Evolutionary conservation across 2,113 vertebrate genomes (phyloP).

Genomic region (Cervus canadensis): DNA sequence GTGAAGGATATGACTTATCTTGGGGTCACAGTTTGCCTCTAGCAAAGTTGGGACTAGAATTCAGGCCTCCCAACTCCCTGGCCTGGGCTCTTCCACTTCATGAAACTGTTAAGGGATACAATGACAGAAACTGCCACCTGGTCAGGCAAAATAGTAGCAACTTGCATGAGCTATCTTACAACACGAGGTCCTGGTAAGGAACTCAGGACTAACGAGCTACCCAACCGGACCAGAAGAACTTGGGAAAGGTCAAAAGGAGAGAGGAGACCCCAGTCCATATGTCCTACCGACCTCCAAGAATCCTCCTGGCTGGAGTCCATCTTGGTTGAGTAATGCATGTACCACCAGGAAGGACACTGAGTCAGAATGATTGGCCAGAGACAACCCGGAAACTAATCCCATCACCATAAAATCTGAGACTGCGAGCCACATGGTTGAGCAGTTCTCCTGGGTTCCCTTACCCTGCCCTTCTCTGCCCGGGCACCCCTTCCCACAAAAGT

Average conservation of each 20-base stretch:
- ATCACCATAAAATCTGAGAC: neutral
- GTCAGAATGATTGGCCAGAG: neutral
- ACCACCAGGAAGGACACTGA: neutral
- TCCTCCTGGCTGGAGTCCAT: neutral
- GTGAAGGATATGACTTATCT: neutral
- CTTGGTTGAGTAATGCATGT: neutral
- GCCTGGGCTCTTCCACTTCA: neutral
- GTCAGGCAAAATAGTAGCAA: neutral
- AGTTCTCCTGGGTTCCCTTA: neutral
- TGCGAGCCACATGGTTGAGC: neutral
- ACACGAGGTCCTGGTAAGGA: neutral
- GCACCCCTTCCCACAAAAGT: neutral
- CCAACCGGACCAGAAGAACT: accelerated
- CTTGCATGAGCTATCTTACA: neutral
- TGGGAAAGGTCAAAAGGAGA: neutral
- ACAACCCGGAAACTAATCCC: neutral
- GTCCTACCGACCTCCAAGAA: neutral
- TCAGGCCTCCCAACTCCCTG: neutral
- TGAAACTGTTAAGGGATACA: neutral
- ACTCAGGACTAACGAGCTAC: neutral
- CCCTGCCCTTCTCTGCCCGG: neutral
- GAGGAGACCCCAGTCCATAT: neutral
- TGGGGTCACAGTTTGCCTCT: neutral
- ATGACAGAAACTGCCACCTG: neutral
- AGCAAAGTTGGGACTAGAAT: neutral